These are phyloP conservation scores for Drosophila lini DNA, from an alignment of 1,140 invertebrate genomes.

Conservation along the genomic window DNA sequence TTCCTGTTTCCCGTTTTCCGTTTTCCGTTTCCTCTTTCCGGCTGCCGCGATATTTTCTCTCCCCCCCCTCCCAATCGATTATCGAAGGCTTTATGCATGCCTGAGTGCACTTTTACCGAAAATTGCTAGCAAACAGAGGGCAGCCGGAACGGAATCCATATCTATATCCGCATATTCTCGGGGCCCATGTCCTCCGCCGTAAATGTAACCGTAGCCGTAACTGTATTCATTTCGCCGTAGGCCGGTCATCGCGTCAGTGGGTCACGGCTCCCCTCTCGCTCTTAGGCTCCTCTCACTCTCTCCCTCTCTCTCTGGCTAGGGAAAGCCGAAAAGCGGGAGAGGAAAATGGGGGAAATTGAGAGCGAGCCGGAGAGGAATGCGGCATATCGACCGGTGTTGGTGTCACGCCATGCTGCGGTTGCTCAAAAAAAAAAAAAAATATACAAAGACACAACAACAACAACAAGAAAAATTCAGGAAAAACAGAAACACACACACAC, in stretches of 20 bases:
- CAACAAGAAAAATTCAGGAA: conserved; percentile 2
- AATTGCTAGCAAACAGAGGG: conserved; percentile 12
- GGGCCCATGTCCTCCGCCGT: conserved; percentile 10
- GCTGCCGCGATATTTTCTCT: background rate
- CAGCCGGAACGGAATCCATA: conserved; percentile 15
- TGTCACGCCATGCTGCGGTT: conserved; percentile 61
- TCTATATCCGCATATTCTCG: conserved; percentile 17
- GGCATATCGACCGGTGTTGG: conserved; percentile 72
- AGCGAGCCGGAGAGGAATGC: conserved; percentile 61
- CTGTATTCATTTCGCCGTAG: conserved; percentile 17
- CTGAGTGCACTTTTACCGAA: conserved; percentile 30
- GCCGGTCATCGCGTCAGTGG: conserved; percentile 50
- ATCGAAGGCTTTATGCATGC: conserved; percentile 29
- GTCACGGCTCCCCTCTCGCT: conserved; percentile 26
- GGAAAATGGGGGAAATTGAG: conserved; percentile 29
- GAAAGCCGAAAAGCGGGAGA: conserved; percentile 22
- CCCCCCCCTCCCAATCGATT: conserved; percentile 27
- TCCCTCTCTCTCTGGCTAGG: background rate
- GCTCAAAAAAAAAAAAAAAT: conserved; percentile 32
- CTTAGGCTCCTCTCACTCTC: background rate
- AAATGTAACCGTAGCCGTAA: conserved; percentile 3
- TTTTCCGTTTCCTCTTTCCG: conserved; percentile 13
- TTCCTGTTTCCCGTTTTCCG: conserved; percentile 4
- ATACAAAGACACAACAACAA: conserved; percentile 8
- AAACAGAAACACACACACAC: conserved; percentile 1